Evolutionary conservation across 2,797 vertebrate species (phyloP).

Genomic region (Zenarchopterus dispar): DNA sequence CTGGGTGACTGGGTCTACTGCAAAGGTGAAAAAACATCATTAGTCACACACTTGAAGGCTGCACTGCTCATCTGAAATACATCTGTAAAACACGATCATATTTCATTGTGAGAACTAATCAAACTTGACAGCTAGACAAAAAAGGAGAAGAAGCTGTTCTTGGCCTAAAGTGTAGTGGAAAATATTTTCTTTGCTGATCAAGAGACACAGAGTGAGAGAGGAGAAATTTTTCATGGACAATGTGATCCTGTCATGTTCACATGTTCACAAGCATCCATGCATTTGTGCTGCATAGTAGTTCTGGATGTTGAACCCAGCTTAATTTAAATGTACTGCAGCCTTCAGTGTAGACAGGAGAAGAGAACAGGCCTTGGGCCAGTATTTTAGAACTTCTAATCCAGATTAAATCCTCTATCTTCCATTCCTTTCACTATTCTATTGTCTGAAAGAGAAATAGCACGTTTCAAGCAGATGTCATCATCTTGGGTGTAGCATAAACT

Average conservation of each 20-base stretch:
- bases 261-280: constrained; percentile 50
- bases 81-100: constrained; percentile 58
- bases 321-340: constrained; percentile 52
- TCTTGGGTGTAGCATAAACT: constrained; percentile 68
- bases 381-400: constrained; percentile 77
- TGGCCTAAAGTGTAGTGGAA: constrained; percentile 30
- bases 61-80: constrained; percentile 57
- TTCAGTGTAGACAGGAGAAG: constrained; percentile 54
- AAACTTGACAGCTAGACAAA: constrained; percentile 40
- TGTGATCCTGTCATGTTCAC: constrained; percentile 47
- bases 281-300: constrained; percentile 41
- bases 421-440: constrained; percentile 65
- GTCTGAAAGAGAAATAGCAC: constrained; percentile 61
- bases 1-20: constrained; percentile 48
- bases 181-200: constrained; percentile 40
- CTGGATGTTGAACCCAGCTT: constrained; percentile 54
- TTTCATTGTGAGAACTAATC: constrained; percentile 60
- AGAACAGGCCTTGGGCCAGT: constrained; percentile 69
- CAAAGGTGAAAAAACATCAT: constrained; percentile 69
- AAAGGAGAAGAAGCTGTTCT: constrained; percentile 18
- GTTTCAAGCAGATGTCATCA: constrained; percentile 80
- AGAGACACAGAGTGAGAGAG: constrained; percentile 20
- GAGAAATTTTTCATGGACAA: constrained; percentile 29
- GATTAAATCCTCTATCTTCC: constrained; percentile 70
- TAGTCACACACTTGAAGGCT: constrained; percentile 53